phyloP scores from a whole-genome alignment of 1,140 invertebrate genomes.

The Hermetia illucens region DNA sequence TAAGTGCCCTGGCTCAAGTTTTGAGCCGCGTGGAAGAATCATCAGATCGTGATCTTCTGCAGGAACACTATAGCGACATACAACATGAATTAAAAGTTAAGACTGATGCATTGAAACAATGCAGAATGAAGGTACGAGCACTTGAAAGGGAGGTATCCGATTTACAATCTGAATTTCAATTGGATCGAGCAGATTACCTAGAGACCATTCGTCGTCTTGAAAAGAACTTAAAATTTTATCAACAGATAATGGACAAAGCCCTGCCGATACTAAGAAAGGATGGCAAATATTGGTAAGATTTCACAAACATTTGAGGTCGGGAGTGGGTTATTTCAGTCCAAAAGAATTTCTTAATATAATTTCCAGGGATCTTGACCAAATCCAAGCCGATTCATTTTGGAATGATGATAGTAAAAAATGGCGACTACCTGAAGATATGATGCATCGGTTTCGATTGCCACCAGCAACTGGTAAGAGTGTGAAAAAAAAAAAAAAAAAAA shows the following conservation, averaged over 20 bases:
- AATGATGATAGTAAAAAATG: slow-evolving; percentile 61
- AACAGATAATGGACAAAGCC: slow-evolving; percentile 55
- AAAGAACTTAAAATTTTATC: slow-evolving; percentile 51
- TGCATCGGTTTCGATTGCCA: slow-evolving; percentile 51
- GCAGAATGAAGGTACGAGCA: slow-evolving; percentile 43
- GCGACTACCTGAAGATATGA: slow-evolving; percentile 51
- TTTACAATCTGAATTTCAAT: slow-evolving; percentile 72
- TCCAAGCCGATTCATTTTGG: slow-evolving; percentile 58
- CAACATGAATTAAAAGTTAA: slow-evolving; percentile 61
- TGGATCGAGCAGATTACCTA: slow-evolving; percentile 68
- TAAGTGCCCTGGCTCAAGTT: slow-evolving; percentile 48
- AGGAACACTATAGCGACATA: slow-evolving; percentile 55
- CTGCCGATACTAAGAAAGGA: slow-evolving; percentile 56
- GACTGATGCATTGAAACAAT: slow-evolving; percentile 52
- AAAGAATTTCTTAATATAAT: not conserved
- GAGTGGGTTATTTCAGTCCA: not conserved
- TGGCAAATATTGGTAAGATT: slow-evolving; percentile 51
- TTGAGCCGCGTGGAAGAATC: slow-evolving; percentile 56
- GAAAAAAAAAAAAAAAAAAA: too few relatives aligned
- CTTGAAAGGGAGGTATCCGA: slow-evolving; percentile 62
- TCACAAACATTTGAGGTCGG: not conserved
- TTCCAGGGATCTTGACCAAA: slow-evolving; percentile 43
- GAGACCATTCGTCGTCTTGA: slow-evolving; percentile 71
- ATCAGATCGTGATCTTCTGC: slow-evolving; percentile 40
- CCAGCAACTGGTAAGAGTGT: slow-evolving; percentile 42